A percentile compares a stretch with the other conserved stretches of the same genome.
phyloP scores from a whole-genome alignment of 2,113 vertebrate genomes.

The Psilopsiagon aymara region DNA sequence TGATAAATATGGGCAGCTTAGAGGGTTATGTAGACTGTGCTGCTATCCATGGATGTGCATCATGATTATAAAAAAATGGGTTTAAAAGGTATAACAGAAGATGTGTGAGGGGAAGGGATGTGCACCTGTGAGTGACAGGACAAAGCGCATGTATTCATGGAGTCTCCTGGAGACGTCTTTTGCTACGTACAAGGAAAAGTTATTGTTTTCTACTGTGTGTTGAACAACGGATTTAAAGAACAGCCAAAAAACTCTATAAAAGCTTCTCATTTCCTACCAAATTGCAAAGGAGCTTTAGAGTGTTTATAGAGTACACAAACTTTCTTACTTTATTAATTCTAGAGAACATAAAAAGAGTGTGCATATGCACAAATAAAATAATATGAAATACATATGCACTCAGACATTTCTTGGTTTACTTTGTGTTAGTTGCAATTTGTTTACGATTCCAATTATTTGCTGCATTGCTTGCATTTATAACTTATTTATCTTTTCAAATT shows the following conservation, averaged over 20 bases:
- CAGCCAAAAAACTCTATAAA: not conserved
- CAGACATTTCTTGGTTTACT: slow-evolving; percentile 14
- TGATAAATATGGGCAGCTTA: not conserved
- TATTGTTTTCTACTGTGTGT: not conserved
- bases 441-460: slow-evolving; percentile 11
- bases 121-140: not conserved
- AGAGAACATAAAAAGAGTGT: not conserved
- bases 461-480: slow-evolving; percentile 26
- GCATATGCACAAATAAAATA: slow-evolving; percentile 3
- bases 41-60: not conserved
- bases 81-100: not conserved
- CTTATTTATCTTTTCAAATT: slow-evolving; percentile 30
- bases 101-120: not conserved
- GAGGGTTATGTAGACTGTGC: not conserved
- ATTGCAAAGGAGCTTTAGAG: not conserved
- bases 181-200: not conserved
- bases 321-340: slow-evolving; percentile 6
- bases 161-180: not conserved
- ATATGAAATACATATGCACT: not conserved
- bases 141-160: not conserved
- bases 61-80: not conserved
- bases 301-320: not conserved
- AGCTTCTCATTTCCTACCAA: slow-evolving; percentile 15
- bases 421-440: slow-evolving; percentile 42
- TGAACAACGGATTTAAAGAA: not conserved